Conservation (phyloP, 2,888 invertebrate genomes). For the Pseudococcus longispinus region DNA sequence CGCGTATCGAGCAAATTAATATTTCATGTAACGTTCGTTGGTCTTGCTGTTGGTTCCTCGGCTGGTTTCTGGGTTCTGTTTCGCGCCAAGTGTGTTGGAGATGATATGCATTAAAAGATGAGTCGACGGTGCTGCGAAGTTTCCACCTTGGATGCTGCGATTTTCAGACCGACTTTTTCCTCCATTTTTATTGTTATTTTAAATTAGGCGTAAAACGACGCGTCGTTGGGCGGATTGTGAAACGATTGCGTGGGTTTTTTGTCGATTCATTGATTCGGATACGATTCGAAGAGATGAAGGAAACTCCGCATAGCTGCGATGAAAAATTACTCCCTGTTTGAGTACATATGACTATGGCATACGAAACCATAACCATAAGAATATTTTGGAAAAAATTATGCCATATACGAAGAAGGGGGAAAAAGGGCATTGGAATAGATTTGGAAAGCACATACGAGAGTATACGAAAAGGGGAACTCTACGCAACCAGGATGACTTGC, state of each 20-base stretch:
- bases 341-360: background rate
- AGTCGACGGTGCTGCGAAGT: background rate
- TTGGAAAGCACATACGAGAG: background rate
- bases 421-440: background rate
- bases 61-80: background rate
- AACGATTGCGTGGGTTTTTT: background rate
- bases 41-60: background rate
- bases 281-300: background rate
- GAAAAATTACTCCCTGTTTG: background rate
- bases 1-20: conserved; percentile 56
- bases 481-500: conserved; percentile 7
- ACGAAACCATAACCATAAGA: background rate
- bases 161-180: background rate
- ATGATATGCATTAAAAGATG: conserved; percentile 29
- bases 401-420: background rate
- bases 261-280: conserved; percentile 41
- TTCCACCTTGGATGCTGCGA: background rate
- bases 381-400: background rate
- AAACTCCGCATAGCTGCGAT: background rate
- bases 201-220: conserved; percentile 35
- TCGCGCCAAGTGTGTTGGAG: background rate
- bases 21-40: conserved; percentile 51
- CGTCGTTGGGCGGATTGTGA: background rate
- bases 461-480: background rate
- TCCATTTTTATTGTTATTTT: conserved; percentile 22